Conservation (phyloP, 1,140 invertebrate genomes). For the Pemphigus obesinymphae region DNA sequence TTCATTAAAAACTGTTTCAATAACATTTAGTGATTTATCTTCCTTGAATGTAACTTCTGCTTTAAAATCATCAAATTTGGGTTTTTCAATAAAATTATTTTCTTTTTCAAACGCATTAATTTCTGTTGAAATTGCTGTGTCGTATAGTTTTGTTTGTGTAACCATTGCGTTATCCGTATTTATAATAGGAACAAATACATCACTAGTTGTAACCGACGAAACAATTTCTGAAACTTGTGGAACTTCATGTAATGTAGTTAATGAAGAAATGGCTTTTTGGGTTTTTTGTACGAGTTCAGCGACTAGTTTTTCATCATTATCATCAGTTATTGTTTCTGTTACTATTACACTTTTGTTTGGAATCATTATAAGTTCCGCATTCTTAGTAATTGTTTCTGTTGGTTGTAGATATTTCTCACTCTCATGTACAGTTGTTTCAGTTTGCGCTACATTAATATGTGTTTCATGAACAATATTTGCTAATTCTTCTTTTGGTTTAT, state of each 20-base stretch:
- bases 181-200: neutral
- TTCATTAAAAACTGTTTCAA: conserved; percentile 45
- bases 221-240: conserved; percentile 19
- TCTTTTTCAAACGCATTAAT: conserved; percentile 44
- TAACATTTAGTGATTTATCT: conserved; percentile 40
- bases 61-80: conserved; percentile 37
- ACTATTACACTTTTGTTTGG: conserved; percentile 47
- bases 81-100: conserved; percentile 37
- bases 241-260: neutral
- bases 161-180: neutral
- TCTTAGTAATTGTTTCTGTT: neutral
- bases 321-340: conserved; percentile 49
- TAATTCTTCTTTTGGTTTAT: conserved; percentile 45
- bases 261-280: conserved; percentile 49
- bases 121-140: conserved; percentile 19
- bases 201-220: neutral
- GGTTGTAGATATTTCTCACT: conserved; percentile 4
- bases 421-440: conserved; percentile 26
- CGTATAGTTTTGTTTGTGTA: neutral
- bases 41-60: conserved; percentile 45
- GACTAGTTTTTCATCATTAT: conserved; percentile 49
- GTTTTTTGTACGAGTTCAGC: conserved; percentile 46
- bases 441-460: conserved; percentile 42
- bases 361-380: conserved; percentile 45
- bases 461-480: conserved; percentile 48